Percentiles rank a stretch among this genome's conserved stretches.
phyloP scores from a whole-genome alignment of 1,140 invertebrate species.

The Prorops nasuta region DNA sequence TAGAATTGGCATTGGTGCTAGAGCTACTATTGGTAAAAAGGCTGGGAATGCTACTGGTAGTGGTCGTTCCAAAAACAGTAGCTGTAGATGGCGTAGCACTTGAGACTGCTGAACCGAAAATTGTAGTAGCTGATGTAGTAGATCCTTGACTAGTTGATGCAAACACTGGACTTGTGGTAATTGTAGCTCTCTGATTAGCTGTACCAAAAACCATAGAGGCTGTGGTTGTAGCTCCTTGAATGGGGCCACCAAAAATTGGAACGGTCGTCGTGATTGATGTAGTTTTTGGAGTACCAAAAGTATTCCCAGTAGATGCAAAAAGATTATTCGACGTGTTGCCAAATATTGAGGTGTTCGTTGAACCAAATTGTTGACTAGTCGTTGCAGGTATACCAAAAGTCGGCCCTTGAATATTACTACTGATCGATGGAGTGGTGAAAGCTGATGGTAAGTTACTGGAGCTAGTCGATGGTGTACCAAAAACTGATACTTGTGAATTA shows the following conservation, averaged over 20 bases:
- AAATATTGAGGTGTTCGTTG: conserved; percentile 1
- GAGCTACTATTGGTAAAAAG: too few species aligned
- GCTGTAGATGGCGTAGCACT: background rate
- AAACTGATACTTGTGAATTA: background rate
- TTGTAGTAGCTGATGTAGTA: background rate
- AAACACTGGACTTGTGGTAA: background rate
- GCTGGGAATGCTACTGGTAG: background rate
- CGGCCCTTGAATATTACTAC: background rate
- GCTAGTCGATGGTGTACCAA: background rate
- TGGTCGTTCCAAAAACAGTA: conserved; percentile 6
- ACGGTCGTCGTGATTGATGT: background rate
- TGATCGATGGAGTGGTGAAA: background rate
- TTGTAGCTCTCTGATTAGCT: too few species aligned
- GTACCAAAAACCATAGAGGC: conserved; percentile 7
- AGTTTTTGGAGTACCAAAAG: conserved; percentile 6
- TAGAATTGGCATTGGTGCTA: too few species aligned
- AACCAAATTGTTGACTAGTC: too few species aligned
- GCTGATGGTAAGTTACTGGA: background rate
- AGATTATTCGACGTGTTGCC: too few species aligned
- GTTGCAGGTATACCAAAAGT: too few species aligned
- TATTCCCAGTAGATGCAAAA: too few species aligned
- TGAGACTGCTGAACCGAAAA: conserved; percentile 1
- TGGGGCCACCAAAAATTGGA: conserved; percentile 10
- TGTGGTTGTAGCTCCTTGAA: too few species aligned
- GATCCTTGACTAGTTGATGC: background rate